Evolutionary conservation across 2,888 invertebrate species (phyloP), one percentile per base, ranked within the genome.

Genomic region (Chydorus sphaericus): DNA sequence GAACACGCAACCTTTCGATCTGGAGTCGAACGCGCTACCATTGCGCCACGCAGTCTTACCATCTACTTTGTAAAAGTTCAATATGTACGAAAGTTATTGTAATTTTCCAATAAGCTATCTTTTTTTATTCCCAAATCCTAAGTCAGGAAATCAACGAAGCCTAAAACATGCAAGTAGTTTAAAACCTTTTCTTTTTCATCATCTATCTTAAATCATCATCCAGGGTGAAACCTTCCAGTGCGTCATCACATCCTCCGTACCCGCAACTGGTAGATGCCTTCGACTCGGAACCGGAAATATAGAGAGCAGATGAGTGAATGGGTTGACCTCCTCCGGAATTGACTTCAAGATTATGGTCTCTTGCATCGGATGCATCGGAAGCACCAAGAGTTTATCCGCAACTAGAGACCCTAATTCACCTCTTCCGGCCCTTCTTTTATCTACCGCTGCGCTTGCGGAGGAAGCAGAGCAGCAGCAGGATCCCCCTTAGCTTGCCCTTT

Each of bases 261-360:
- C 83, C n/a, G n/a, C n/a, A 39, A 80, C 83, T 29, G 75, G 87
- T 14, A n/a, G n/a, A n/a, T n/a, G n/a, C n/a, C 44, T 44, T 18
- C 76, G 85, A 65, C 77, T 89, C 69, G 76, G 84, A 52, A 86
- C 87, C n/a, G 80, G 83, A 20, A 82, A 83, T 65, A n/a, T n/a
- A 85, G 86, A 78, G 84, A 85, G 59, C 77, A 81, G 54, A 88
- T 88, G 88, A 78, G 82, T 65, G 88, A 88, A 66, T 89, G 89
- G 89, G 86, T 89, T 16, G 79, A 82, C 49, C 80, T 82, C 0
- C 73, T 89, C 7, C 79, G 84, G 26, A 77, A 75, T 54, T 87
- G 87, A 63, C 73, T 89, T 1, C 78, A 83, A 54, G 87, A 88
- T 71, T 75, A 89, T 71, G 81, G 81, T 66, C 81, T 89, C 50